A percentile compares a stretch with the other conserved stretches of the same genome.
These are phyloP conservation scores for Pristionchus fissidentatus DNA, from an alignment of 2,888 invertebrate genomes.

Conservation along the genomic window DNA sequence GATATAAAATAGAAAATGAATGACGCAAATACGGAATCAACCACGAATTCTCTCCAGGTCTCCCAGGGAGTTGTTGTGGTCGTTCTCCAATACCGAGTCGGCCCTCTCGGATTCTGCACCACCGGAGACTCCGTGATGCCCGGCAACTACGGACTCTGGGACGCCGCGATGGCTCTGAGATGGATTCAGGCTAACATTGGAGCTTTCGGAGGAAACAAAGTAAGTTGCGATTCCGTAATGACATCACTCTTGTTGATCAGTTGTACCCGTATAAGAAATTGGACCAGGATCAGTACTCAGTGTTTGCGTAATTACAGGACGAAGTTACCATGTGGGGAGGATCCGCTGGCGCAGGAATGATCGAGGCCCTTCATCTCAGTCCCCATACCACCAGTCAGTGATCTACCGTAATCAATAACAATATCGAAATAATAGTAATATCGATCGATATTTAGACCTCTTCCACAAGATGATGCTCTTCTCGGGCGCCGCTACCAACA, in stretches of 20 bases:
- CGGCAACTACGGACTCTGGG: constrained; percentile 23
- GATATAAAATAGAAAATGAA: not conserved
- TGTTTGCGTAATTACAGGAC: not conserved
- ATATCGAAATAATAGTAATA: not conserved
- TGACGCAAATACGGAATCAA: not conserved
- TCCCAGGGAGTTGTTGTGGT: constrained; percentile 30
- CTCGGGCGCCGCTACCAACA: not conserved
- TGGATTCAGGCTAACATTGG: constrained; percentile 25
- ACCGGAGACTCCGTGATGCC: not conserved
- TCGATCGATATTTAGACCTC: not conserved
- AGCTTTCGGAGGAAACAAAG: constrained; percentile 23
- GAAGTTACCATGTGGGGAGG: constrained; percentile 18
- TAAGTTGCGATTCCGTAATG: not conserved
- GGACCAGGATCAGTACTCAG: not conserved
- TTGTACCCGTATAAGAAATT: not conserved
- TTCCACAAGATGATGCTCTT: constrained; percentile 12
- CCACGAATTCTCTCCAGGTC: not conserved
- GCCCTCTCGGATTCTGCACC: constrained; percentile 29
- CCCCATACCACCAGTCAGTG: not conserved
- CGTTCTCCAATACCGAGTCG: constrained; percentile 23
- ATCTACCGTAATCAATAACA: not conserved
- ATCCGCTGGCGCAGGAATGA: not conserved
- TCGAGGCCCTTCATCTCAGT: not conserved
- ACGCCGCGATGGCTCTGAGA: not conserved
- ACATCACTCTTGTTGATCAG: not conserved